Percentiles rank a stretch among this genome's conserved stretches.
Evolutionary conservation across 2,888 invertebrate species (phyloP).

Genomic region (Ferrisia virgata): DNA sequence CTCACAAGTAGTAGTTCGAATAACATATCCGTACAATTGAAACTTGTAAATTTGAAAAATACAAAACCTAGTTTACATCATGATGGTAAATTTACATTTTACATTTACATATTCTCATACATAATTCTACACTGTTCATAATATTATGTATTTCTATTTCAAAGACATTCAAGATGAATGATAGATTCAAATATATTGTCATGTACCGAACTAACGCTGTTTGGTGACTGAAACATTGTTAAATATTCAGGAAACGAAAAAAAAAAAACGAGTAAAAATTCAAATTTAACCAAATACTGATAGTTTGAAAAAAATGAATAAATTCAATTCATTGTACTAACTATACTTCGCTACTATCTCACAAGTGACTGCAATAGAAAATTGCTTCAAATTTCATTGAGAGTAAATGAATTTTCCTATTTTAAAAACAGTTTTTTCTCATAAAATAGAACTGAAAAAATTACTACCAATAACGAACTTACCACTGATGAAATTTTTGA

Average conservation of each 20-base stretch:
- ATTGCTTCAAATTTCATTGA: background rate
- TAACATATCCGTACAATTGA: background rate
- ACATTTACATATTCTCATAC: conserved; percentile 30
- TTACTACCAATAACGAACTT: background rate
- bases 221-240: background rate
- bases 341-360: no score
- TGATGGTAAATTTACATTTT: conserved; percentile 23
- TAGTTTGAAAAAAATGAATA: background rate
- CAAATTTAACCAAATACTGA: background rate
- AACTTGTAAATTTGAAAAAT: conserved; percentile 23
- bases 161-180: background rate
- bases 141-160: background rate
- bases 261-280: background rate
- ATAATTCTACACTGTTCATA: background rate
- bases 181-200: background rate
- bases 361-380: no score
- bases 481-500: background rate
- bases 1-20: background rate
- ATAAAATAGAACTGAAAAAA: background rate
- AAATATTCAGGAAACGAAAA: background rate
- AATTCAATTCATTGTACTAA: background rate
- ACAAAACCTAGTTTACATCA: background rate
- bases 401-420: background rate
- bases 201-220: background rate
- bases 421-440: background rate